Evolutionary conservation across 2,113 vertebrate genomes (phyloP).

Genomic region (Thunnus maccoyii): DNA sequence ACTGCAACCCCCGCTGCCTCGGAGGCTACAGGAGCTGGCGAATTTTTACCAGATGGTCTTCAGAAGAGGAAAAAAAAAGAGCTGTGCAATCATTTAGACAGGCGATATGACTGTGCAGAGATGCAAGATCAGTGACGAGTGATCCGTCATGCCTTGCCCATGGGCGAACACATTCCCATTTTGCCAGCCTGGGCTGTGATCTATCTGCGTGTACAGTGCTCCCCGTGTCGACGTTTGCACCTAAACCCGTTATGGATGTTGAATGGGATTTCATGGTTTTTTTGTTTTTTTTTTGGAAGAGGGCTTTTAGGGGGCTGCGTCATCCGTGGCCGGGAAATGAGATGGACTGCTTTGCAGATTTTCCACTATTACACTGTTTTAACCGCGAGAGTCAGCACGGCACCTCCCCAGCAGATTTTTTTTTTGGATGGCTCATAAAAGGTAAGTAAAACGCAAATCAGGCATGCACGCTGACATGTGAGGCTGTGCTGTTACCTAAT

Average conservation of each 20-base stretch:
- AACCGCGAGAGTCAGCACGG: constrained; percentile 47
- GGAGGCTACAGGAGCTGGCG: constrained; percentile 32
- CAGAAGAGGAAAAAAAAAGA: constrained; percentile 25
- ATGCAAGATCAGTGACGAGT: constrained; percentile 49
- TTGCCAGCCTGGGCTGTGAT: constrained; percentile 45
- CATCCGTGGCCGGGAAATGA: constrained; percentile 59
- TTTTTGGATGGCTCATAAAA: constrained; percentile 54
- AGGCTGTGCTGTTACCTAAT: constrained; percentile 44
- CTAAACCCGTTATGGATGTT: constrained; percentile 56
- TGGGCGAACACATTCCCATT: constrained; percentile 59
- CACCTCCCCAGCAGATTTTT: constrained; percentile 56
- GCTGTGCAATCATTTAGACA: constrained; percentile 65
- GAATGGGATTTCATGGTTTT: constrained; percentile 35
- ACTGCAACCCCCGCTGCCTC: constrained; percentile 31
- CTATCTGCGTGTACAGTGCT: constrained; percentile 55
- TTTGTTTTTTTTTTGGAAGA: constrained; percentile 23
- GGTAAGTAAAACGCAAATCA: constrained; percentile 67
- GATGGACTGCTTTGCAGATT: constrained; percentile 62
- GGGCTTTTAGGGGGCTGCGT: constrained; percentile 69
- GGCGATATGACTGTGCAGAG: constrained; percentile 73
- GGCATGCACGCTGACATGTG: constrained; percentile 37
- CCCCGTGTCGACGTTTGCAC: constrained; percentile 61
- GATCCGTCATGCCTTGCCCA: constrained; percentile 61
- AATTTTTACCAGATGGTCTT: constrained; percentile 57
- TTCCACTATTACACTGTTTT: constrained; percentile 35